Evolutionary conservation across 2,797 vertebrate species (phyloP), one percentile per base, ranked within the genome.

Genomic region (Diplodus sargus): DNA sequence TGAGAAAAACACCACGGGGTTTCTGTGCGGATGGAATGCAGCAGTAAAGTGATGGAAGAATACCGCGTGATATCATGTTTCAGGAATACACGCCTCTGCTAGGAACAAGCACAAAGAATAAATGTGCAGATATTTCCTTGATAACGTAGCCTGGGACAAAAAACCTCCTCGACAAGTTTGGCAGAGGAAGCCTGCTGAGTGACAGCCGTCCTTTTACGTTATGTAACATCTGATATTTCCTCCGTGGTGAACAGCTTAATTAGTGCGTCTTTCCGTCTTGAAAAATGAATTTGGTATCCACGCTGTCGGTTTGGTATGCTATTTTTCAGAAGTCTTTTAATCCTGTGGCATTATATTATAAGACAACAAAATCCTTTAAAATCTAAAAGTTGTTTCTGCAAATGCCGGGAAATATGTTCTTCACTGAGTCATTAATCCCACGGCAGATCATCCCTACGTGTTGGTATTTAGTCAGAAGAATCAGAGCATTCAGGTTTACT

Each of bases 401-500:
- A 30, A 65, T 56, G 5, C 25, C 12, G 61, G 9, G 39, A 34
- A 52, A 39, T 13, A 20, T n/a, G 23, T 57, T n/a, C 5, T 8
- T 51, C 30, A 12, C 3, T 20, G 28, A 51, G 57, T 28, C 22
- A 34, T n/a, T 66, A 73, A 63, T 69, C 45, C 58, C 23, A 12
- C 2, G 5, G 5, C 18, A 28, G 23, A 49, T 72, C 14, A 42
- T 14, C 10, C 1, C 18, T 49, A 0, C 0, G 0, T 47, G 34
- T 53, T 59, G 13, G 60, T 23, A 60, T 51, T 74, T 9, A 45
- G 39, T 11, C 11, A 0, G 18, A 14, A 20, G 51, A 45, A 51
- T 67, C 22, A 70, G 6, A 54, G 17, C 22, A 7, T 48, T 43
- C 42, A 65, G 23, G 43, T 79, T 48, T 49, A 63, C n/a, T n/a